phyloP scores from a whole-genome alignment of 2,888 invertebrate species.

The Nebria brevicollis region DNA sequence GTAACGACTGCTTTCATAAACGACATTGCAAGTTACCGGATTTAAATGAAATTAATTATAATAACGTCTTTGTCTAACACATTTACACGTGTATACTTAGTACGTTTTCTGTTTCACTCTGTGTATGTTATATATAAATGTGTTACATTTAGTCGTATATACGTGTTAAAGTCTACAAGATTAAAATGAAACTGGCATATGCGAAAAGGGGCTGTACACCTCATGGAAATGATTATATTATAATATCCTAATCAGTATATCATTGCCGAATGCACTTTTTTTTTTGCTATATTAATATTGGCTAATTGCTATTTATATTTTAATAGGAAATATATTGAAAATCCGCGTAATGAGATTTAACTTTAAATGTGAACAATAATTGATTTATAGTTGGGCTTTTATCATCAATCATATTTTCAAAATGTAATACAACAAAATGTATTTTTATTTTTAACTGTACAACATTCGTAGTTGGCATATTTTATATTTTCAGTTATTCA shows the following conservation, averaged over 20 bases:
- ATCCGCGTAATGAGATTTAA: not conserved
- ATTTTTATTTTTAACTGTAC: too few relatives aligned
- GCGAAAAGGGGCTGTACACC: not conserved
- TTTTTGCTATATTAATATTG: too few relatives aligned
- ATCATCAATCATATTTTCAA: not conserved
- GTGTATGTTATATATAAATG: constrained; percentile 13
- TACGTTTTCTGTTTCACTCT: not conserved
- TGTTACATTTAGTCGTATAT: constrained; percentile 31
- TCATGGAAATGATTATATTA: too few relatives aligned
- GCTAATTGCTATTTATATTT: not conserved
- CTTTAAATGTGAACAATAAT: not conserved
- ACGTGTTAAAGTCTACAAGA: not conserved
- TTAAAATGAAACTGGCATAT: not conserved
- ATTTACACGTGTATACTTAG: constrained; percentile 19
- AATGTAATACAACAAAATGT: not conserved
- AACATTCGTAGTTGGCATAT: too few relatives aligned
- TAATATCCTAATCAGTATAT: too few relatives aligned
- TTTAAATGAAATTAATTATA: constrained; percentile 41
- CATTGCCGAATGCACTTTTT: too few relatives aligned
- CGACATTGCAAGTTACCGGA: constrained; percentile 27
- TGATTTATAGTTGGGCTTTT: not conserved
- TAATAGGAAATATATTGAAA: not conserved
- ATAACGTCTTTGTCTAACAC: constrained; percentile 18
- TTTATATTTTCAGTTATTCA: too few relatives aligned
- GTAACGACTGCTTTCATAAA: not conserved